Evolutionary conservation across 1,140 invertebrate species (phyloP).

Genomic region (Anastatus disparis): DNA sequence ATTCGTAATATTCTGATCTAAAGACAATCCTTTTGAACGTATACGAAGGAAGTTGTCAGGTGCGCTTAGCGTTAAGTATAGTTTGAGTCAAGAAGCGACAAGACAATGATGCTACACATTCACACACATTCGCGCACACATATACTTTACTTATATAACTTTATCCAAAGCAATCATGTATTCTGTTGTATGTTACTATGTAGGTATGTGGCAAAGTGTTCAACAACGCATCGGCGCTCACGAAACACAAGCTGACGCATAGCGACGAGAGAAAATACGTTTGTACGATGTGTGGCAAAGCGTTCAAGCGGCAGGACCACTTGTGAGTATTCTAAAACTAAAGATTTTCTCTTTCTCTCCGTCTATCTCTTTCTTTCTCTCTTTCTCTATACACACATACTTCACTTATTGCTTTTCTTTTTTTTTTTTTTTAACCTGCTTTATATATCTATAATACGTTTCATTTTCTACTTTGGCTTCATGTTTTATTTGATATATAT

Average conservation of each 20-base stretch:
- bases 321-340: too few relatives aligned
- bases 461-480: too few relatives aligned
- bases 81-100: not conserved
- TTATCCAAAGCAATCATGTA: too few relatives aligned
- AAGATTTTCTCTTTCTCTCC: too few relatives aligned
- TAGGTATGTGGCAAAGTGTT: constrained; percentile 95
- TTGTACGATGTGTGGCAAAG: constrained; percentile 94
- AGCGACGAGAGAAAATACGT: constrained; percentile 97
- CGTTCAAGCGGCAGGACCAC: constrained; percentile 98
- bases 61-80: not conserved
- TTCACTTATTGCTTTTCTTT: too few relatives aligned
- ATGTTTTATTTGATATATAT: too few relatives aligned
- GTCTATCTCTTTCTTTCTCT: too few relatives aligned
- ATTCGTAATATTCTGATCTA: not conserved
- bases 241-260: constrained; percentile 97
- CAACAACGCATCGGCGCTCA: constrained; percentile 95
- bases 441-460: too few relatives aligned
- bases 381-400: too few relatives aligned
- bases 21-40: not conserved
- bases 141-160: too few relatives aligned
- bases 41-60: not conserved
- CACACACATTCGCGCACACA: not conserved
- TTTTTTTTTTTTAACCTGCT: too few relatives aligned
- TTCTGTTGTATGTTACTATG: constrained; percentile 58
- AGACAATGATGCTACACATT: not conserved